Base-by-base conservation (phyloP, 2,113 vertebrate species). In the Tor tambroides region DNA sequence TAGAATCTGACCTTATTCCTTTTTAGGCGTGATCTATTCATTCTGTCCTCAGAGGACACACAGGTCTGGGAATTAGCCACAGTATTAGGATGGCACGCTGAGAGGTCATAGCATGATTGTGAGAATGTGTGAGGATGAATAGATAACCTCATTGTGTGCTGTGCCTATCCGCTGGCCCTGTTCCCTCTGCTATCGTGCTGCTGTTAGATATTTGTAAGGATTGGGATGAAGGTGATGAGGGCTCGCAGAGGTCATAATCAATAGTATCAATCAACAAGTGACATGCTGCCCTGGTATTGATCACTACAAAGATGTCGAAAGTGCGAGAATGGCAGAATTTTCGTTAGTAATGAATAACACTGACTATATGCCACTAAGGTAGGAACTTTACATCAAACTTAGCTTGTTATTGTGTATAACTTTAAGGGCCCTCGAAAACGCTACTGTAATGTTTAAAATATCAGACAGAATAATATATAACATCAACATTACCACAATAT, bases 181-280 rank as follows among this genome's bases (percentile, higher is more conserved):
- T 82, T 87, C 35, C 17, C 3, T 65, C 83, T 21, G 85, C 92
- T 93, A 94, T 94, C 93, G 87, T 86, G 54, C 75, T 78, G 71
- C 49, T 92, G 92, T 92, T 91, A 91, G 91, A 91, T 90, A 92
- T 94, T 90, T 91, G 90, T 92, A 93, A 93, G 92, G 91, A 92
- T 86, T 89, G 46, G 85, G 87, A 81, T 85, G 90, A 90, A 89
- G 88, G 89, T 91, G 91, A 91, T 72, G 86, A 84, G 90, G 85
- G 77, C 83, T 88, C 85, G 84, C 84, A 81, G 65, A 90, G 78
- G 87, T 87, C 90, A 91, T 91, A 91, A 89, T 90, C 92, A 92
- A 92, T 89, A 91, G 84, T 89, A 92, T 94, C 93, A 92, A 93
- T 95, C 93, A 94, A 74, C 89, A 2, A 35, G 81, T 91, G 91